Evolutionary conservation across 1,140 invertebrate genomes (phyloP).

Genomic region (Gyrodactylus salaris): DNA sequence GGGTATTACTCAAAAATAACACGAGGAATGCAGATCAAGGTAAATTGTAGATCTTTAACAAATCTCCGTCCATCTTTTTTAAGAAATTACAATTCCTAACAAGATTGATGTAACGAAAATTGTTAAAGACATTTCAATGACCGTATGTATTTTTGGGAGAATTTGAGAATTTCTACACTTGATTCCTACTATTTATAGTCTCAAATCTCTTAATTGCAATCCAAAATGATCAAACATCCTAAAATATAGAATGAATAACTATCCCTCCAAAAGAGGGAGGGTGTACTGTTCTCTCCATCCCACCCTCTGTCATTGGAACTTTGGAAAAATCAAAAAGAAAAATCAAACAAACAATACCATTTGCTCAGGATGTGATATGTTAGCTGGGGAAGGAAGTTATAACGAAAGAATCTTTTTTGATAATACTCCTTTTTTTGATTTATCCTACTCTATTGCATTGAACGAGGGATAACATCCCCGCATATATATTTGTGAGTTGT

Average conservation of each 20-base stretch:
- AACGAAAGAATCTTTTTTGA: too few species aligned
- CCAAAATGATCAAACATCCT: neutral
- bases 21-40: neutral
- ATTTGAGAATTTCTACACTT: neutral
- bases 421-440: too few species aligned
- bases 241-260: too few species aligned
- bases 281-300: neutral
- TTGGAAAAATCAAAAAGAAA: too few species aligned
- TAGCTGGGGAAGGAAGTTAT: too few species aligned
- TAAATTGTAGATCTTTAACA: neutral
- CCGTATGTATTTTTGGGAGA: too few species aligned
- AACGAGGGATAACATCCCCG: too few species aligned
- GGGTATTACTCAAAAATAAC: neutral
- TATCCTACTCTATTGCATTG: too few species aligned
- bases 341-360: too few species aligned
- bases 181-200: neutral
- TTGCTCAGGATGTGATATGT: too few species aligned
- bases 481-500: too few species aligned
- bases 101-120: neutral
- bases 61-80: neutral
- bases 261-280: neutral
- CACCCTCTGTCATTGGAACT: neutral
- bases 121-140: too few species aligned
- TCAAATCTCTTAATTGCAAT: neutral
- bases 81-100: neutral